Evolutionary conservation across 1,140 invertebrate species (phyloP), one percentile per base, ranked within the genome.

Genomic region (Daktulosphaira vitifoliae): DNA sequence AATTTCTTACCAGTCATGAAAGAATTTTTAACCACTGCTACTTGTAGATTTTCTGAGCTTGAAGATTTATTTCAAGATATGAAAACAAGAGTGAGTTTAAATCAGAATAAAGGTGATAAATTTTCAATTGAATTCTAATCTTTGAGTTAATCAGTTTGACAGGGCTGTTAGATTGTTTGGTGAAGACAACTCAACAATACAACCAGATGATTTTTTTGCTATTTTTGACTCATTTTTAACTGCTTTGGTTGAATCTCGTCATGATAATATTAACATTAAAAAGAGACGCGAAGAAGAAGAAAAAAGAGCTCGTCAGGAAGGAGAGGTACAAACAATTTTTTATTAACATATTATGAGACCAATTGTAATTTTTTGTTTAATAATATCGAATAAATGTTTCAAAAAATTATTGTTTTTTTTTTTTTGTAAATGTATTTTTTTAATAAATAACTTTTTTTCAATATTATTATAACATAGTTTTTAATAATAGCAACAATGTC

Each of bases 141-240:
- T n/a, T n/a, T n/a, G n/a, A n/a, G n/a, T n/a, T n/a, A n/a, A n/a
- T n/a, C 13, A 73, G 74, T 93, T 93, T 75, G 90, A 93, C 70
- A 80, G 87, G 70, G 89, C 89, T 1, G 87, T 92, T 4, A 81
- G 87, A 56, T 77, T 91, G 2, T 98, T 97, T 75, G 93, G 92
- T 18, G 93, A 97, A 76, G 92, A 96, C 71, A 83, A 87, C 1
- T 82, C 86, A 2, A 84, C 84, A 13, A 80, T 87, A 20, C 90
- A 94, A 70, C 93, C 95, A 0, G 94, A 98, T 70, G 93, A 96
- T 73, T 94, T 99, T 78, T 98, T 98, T 77, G 91, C 90, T 8
- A 89, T 92, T 22, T 88, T 98, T 69, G 92, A 96, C 74, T 80
- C 85, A 4, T 98, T 98, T 77, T 75, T 99, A 2, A 81, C 82